These are phyloP conservation scores for Petroica traversi DNA, from an alignment of 2,113 vertebrate species.

Conservation along the genomic window DNA sequence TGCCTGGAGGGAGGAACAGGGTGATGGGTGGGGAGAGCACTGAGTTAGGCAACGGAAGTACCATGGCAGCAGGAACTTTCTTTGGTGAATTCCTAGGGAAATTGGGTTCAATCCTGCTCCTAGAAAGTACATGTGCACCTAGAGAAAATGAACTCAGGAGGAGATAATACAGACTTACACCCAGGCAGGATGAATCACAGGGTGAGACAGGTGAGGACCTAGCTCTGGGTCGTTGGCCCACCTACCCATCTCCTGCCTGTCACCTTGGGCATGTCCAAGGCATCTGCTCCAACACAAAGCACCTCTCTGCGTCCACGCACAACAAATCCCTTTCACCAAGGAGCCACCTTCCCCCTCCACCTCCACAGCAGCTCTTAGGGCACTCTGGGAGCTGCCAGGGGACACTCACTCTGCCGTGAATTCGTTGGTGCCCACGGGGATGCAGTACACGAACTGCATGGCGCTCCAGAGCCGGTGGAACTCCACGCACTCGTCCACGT, in stretches of 20 bases:
- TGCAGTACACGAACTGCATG: constrained; percentile 99
- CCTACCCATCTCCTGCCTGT: not conserved
- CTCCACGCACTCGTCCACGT: constrained; percentile 97
- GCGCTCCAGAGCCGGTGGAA: constrained; percentile 99
- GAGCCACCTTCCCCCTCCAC: rapidly evolving
- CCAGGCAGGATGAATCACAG: not conserved
- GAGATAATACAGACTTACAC: not conserved
- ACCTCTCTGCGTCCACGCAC: not conserved
- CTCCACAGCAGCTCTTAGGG: not conserved
- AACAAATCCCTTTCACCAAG: not conserved
- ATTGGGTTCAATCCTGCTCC: not conserved
- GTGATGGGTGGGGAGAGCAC: not conserved
- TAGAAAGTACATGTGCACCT: not conserved
- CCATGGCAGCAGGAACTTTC: not conserved
- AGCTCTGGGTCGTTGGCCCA: not conserved
- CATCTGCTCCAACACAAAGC: not conserved
- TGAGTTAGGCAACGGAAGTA: not conserved
- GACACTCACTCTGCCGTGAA: constrained; percentile 95
- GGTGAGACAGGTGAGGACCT: not conserved
- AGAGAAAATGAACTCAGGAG: not conserved
- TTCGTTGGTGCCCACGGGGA: constrained; percentile 96
- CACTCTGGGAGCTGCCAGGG: not conserved
- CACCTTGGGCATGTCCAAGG: not conserved
- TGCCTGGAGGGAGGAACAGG: constrained; percentile 76
- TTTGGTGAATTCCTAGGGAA: not conserved